Evolutionary conservation across 2,888 invertebrate species (phyloP).

Genomic region (Argynnis bischoffii): DNA sequence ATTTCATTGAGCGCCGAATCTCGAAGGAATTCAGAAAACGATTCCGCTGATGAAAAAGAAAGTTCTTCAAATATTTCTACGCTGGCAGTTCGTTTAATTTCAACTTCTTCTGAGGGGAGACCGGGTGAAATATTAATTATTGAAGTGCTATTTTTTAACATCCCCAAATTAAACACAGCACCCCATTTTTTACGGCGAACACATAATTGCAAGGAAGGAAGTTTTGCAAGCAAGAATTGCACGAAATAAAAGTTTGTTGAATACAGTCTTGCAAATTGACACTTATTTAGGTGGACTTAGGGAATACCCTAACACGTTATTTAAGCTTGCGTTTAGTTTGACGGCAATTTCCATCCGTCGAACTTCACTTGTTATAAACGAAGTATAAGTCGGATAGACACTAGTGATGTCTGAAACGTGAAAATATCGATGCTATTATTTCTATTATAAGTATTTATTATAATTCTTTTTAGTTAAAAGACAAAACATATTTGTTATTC

Average conservation of each 20-base stretch:
- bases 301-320: constrained; percentile 3
- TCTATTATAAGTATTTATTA: background rate
- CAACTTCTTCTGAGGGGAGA: constrained; percentile 26
- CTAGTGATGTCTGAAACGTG: background rate
- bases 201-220: constrained; percentile 14
- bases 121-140: constrained; percentile 35
- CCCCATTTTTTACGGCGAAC: constrained; percentile 19
- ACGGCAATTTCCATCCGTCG: constrained; percentile 13
- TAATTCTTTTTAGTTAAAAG: too few species aligned
- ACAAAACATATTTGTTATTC: too few species aligned
- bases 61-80: constrained; percentile 27
- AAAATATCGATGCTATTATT: background rate
- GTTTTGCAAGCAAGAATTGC: background rate
- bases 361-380: constrained; percentile 1
- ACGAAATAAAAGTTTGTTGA: background rate
- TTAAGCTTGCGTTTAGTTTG: constrained; percentile 9
- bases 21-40: constrained; percentile 21
- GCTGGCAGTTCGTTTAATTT: constrained; percentile 29
- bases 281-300: background rate
- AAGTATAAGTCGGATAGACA: background rate
- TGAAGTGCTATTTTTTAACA: constrained; percentile 37
- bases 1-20: constrained; percentile 28
- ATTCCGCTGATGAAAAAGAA: constrained; percentile 21
- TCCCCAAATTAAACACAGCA: constrained; percentile 31
- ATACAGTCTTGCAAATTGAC: constrained; percentile 5